These are phyloP conservation scores for Junonia oenone DNA, from an alignment of 2,888 invertebrate species.

Conservation along the genomic window DNA sequence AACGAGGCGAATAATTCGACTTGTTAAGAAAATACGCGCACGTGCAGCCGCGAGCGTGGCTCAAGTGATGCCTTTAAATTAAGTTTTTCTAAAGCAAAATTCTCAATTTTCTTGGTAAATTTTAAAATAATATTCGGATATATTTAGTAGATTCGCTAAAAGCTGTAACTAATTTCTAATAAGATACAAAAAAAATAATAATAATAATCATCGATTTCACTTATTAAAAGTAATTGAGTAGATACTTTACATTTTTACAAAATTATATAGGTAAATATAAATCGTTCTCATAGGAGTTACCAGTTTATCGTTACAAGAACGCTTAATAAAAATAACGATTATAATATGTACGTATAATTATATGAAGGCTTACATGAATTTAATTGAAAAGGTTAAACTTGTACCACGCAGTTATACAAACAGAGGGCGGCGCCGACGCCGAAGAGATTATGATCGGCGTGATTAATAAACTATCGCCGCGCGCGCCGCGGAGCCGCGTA, in stretches of 20 bases:
- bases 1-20: slow-evolving; percentile 69
- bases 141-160: no score
- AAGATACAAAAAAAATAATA: no score
- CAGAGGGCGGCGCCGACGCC: slow-evolving; percentile 62
- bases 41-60: slow-evolving; percentile 40
- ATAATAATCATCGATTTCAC: no score
- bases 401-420: slow-evolving; percentile 68
- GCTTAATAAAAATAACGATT: neutral
- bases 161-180: no score
- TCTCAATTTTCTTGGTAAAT: no score
- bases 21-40: slow-evolving; percentile 69
- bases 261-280: neutral
- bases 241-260: no score
- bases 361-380: slow-evolving; percentile 1
- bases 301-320: neutral
- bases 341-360: neutral
- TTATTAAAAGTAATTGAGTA: no score
- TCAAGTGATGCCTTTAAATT: slow-evolving; percentile 29
- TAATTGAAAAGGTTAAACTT: slow-evolving; percentile 40
- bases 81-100: slow-evolving; percentile 27
- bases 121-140: no score
- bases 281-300: neutral
- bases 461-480: slow-evolving; percentile 64
- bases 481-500: slow-evolving; percentile 33
- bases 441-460: slow-evolving; percentile 67